phyloP scores from a whole-genome alignment of 2,797 vertebrate species.

The Tragopan temminckii region DNA sequence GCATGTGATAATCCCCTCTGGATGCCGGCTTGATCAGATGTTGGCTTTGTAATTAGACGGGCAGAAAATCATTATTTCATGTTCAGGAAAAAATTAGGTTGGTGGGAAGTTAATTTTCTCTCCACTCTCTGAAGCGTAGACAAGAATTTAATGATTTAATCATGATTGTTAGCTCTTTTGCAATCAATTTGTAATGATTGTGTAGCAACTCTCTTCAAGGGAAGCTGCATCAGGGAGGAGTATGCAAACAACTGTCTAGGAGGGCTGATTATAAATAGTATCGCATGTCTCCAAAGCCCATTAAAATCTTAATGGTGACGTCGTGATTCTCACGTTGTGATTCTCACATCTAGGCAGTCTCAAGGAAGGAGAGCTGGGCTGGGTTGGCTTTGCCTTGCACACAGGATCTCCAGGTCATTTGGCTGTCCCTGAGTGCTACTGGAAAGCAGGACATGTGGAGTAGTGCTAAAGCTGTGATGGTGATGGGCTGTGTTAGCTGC shows the following conservation, averaged over 20 bases:
- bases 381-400: background rate
- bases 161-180: constrained; percentile 99
- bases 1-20: constrained; percentile 99
- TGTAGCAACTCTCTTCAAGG: constrained; percentile 92
- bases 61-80: constrained; percentile 99
- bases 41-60: constrained; percentile 99
- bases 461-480: background rate
- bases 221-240: constrained; percentile 86
- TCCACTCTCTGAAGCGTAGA: constrained; percentile 98
- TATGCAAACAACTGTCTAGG: constrained; percentile 87
- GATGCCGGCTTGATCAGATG: constrained; percentile 99
- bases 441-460: background rate
- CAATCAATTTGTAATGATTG: constrained; percentile 99
- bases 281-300: constrained; percentile 73
- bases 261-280: constrained; percentile 78
- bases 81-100: constrained; percentile 99
- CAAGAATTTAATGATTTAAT: constrained; percentile 99
- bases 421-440: background rate
- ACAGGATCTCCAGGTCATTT: fast-evolving
- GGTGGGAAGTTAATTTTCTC: constrained; percentile 99
- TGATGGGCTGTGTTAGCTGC: background rate
- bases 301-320: constrained; percentile 74
- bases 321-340: background rate
- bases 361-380: background rate
- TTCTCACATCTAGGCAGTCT: background rate